Evolutionary conservation across 2,888 invertebrate species (phyloP).

Genomic region (Melinopterus prodromus): DNA sequence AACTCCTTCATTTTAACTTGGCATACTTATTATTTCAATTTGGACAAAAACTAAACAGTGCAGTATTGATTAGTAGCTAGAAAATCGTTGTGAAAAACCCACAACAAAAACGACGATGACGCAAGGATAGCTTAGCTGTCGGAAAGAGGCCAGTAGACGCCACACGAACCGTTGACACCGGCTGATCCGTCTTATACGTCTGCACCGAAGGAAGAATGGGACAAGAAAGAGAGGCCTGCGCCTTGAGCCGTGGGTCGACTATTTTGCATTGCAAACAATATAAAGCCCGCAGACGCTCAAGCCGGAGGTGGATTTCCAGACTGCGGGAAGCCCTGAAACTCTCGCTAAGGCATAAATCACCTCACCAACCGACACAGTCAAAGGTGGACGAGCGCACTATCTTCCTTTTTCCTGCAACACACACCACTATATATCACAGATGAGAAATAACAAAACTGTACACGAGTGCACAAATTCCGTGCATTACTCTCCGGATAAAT

Average conservation of each 20-base stretch:
- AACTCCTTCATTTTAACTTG: too few relatives aligned
- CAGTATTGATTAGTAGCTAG: too few relatives aligned
- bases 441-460: conserved; percentile 4
- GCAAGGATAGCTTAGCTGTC: neutral
- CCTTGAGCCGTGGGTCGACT: neutral
- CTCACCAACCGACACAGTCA: neutral
- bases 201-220: neutral
- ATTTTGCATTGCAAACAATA: neutral
- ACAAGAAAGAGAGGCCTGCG: neutral
- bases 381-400: neutral
- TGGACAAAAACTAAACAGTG: too few relatives aligned
- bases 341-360: neutral
- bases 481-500: neutral
- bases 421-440: neutral
- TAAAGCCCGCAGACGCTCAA: neutral
- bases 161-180: neutral
- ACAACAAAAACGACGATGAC: neutral
- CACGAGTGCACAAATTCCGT: neutral
- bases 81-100: neutral
- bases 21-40: too few relatives aligned
- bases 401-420: neutral
- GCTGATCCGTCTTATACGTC: neutral
- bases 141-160: neutral
- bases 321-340: neutral
- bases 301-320: neutral